Evolutionary conservation across 2,797 vertebrate genomes (phyloP).

Genomic region (Columba guinea): DNA sequence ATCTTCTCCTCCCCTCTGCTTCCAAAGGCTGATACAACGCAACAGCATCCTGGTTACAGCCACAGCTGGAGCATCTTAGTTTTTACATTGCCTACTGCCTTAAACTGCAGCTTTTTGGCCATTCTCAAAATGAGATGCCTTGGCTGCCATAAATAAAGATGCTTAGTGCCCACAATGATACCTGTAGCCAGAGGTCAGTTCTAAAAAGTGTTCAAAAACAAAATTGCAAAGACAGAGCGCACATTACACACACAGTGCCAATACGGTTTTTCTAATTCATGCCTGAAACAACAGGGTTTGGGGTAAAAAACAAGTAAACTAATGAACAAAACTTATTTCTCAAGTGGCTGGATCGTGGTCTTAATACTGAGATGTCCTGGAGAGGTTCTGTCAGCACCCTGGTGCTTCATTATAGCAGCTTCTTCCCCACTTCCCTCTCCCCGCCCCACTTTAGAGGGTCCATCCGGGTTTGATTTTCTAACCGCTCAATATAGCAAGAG

Average conservation of each 20-base stretch:
- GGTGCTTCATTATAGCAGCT: neutral
- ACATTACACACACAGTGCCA: rapidly evolving
- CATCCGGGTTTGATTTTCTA: neutral
- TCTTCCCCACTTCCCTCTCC: no score
- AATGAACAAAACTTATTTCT: neutral
- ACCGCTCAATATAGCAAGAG: neutral
- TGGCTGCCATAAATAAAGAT: neutral
- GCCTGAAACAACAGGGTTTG: neutral
- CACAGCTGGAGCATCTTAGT: neutral
- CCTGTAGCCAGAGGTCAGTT: neutral
- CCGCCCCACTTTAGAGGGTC: neutral
- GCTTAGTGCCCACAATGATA: neutral
- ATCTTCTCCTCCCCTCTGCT: neutral
- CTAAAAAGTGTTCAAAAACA: neutral
- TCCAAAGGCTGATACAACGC: neutral
- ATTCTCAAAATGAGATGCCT: neutral
- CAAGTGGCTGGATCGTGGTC: neutral
- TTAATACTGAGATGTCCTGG: neutral
- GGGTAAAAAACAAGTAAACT: neutral
- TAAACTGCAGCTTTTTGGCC: neutral
- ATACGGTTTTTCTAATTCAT: neutral
- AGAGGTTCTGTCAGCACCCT: neutral
- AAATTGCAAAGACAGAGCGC: neutral
- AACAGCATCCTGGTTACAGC: neutral
- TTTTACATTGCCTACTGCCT: neutral